Conservation (phyloP, 2,888 invertebrate genomes). For the Xanthostigma xanthostigma region DNA sequence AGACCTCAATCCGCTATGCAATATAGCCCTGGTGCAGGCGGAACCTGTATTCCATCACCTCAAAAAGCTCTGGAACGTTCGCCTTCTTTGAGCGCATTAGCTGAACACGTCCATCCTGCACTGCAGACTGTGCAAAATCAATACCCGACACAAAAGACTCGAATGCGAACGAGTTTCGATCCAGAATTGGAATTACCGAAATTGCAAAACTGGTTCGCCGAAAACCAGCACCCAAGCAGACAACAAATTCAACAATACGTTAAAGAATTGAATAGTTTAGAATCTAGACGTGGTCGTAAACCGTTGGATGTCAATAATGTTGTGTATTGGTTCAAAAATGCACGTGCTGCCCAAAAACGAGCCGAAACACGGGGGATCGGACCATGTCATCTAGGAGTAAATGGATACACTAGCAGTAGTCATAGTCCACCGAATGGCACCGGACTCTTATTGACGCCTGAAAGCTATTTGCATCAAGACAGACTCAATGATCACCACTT, state of each 20-base stretch:
- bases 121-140: conserved; percentile 62
- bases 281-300: conserved; percentile 83
- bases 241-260: conserved; percentile 95
- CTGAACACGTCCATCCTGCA: conserved; percentile 53
- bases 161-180: conserved; percentile 94
- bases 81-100: conserved; percentile 31
- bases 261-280: conserved; percentile 79
- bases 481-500: conserved; percentile 37
- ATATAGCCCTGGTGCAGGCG: conserved; percentile 24
- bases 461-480: conserved; percentile 37
- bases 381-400: conserved; percentile 41
- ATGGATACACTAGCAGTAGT: conserved; percentile 47
- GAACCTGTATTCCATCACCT: conserved; percentile 17
- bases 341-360: conserved; percentile 86
- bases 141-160: conserved; percentile 72
- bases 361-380: conserved; percentile 59
- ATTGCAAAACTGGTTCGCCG: conserved; percentile 90
- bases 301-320: conserved; percentile 92
- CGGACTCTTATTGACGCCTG: conserved; percentile 39
- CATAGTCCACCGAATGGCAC: conserved; percentile 49
- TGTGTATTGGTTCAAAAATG: conserved; percentile 96
- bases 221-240: conserved; percentile 93
- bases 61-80: conserved; percentile 30
- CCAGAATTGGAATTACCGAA: conserved; percentile 93
- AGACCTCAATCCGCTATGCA: conserved; percentile 29